These are phyloP conservation scores for Anthonomus grandis DNA, from an alignment of 1,140 invertebrate genomes.

Conservation along the genomic window DNA sequence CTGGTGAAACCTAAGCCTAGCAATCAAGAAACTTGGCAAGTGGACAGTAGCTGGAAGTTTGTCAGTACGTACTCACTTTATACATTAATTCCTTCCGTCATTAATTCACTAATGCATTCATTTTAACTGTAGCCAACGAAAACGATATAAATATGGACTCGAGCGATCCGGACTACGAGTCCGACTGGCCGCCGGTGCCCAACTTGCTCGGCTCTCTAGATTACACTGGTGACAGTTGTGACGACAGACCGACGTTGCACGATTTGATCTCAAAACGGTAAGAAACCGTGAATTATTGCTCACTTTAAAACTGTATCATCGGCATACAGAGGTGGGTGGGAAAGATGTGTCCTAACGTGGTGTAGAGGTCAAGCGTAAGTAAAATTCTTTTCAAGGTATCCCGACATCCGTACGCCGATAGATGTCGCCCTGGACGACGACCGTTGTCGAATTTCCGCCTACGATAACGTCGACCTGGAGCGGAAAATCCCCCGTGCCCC, in stretches of 20 bases:
- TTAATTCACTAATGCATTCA: background rate
- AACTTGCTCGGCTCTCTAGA: slow-evolving; percentile 36
- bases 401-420: slow-evolving; percentile 42
- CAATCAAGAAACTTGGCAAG: slow-evolving; percentile 68
- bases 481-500: slow-evolving; percentile 37
- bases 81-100: background rate
- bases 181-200: slow-evolving; percentile 44
- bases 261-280: slow-evolving; percentile 73
- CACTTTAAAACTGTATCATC: too few relatives aligned
- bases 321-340: too few relatives aligned
- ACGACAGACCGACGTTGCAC: slow-evolving; percentile 64
- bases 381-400: slow-evolving; percentile 36
- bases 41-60: slow-evolving; percentile 86
- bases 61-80: slow-evolving; percentile 58
- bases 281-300: too few relatives aligned
- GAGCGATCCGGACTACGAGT: slow-evolving; percentile 54
- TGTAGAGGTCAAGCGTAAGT: too few relatives aligned
- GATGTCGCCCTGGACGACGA: slow-evolving; percentile 33
- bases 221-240: slow-evolving; percentile 50
- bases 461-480: slow-evolving; percentile 67
- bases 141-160: slow-evolving; percentile 45
- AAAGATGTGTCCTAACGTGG: too few relatives aligned
- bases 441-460: slow-evolving; percentile 62
- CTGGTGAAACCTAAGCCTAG: slow-evolving; percentile 55
- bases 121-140: slow-evolving; percentile 34